phyloP scores from a whole-genome alignment of 2,113 vertebrate genomes.

The Protobothrops mucrosquamatus region DNA sequence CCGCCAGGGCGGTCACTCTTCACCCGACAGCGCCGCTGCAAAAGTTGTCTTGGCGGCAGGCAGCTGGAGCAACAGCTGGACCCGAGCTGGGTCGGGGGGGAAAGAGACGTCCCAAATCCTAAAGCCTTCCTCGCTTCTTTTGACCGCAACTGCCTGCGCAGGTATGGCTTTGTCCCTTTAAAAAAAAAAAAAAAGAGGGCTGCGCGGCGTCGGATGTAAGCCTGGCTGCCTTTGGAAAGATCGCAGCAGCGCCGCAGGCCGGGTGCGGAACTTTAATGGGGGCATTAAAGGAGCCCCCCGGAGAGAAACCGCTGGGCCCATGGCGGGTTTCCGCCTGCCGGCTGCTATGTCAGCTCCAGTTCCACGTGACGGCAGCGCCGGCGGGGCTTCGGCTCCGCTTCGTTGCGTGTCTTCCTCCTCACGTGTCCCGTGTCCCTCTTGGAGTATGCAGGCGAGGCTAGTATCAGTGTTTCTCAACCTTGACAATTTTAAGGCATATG shows the following conservation, averaged over 20 bases:
- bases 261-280: no score
- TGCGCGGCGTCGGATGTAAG: neutral
- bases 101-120: neutral
- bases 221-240: neutral
- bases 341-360: neutral
- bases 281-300: no score
- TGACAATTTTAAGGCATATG: no score
- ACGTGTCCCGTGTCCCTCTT: neutral
- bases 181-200: neutral
- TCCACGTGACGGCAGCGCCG: neutral
- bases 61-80: neutral
- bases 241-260: neutral
- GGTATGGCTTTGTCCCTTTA: neutral
- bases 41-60: neutral
- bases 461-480: no score
- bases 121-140: neutral
- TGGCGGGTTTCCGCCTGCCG: neutral
- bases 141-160: neutral
- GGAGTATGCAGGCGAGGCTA: neutral
- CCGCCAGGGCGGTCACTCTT: neutral
- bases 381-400: no score
- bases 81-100: neutral
- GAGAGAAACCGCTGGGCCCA: neutral
- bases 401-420: neutral
- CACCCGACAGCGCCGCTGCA: neutral